These are phyloP conservation scores for Menura novaehollandiae DNA, from an alignment of 2,113 vertebrate genomes.

Conservation along the genomic window DNA sequence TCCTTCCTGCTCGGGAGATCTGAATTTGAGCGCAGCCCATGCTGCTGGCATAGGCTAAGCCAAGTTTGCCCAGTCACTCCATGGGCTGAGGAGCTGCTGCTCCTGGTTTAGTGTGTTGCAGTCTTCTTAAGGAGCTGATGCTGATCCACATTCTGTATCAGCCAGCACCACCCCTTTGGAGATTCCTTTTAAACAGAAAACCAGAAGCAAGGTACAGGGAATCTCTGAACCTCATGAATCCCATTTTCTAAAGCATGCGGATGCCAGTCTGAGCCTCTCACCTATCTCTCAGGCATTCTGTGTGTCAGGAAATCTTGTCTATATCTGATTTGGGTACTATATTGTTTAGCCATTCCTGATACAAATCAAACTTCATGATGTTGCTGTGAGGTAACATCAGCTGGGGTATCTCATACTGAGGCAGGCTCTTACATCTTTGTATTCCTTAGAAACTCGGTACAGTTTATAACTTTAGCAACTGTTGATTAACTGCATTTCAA, in stretches of 20 bases:
- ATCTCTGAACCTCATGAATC: neutral
- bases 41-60: neutral
- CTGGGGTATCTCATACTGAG: neutral
- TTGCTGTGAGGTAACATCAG: neutral
- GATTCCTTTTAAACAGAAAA: neutral
- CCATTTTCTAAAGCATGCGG: rapidly evolving
- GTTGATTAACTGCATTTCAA: neutral
- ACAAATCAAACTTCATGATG: neutral
- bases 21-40: neutral
- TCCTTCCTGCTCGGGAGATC: neutral
- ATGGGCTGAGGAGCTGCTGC: neutral
- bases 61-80: neutral
- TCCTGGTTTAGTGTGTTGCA: neutral
- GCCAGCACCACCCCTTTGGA: neutral
- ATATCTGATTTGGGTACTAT: neutral
- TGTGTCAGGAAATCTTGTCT: neutral
- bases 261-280: neutral
- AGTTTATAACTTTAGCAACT: neutral
- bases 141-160: neutral
- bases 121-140: neutral
- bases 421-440: neutral
- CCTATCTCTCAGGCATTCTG: neutral
- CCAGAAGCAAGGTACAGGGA: neutral
- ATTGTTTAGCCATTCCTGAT: neutral
- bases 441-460: neutral